phyloP scores from a whole-genome alignment of 2,888 invertebrate genomes.

The Luperina nickerlii region DNA sequence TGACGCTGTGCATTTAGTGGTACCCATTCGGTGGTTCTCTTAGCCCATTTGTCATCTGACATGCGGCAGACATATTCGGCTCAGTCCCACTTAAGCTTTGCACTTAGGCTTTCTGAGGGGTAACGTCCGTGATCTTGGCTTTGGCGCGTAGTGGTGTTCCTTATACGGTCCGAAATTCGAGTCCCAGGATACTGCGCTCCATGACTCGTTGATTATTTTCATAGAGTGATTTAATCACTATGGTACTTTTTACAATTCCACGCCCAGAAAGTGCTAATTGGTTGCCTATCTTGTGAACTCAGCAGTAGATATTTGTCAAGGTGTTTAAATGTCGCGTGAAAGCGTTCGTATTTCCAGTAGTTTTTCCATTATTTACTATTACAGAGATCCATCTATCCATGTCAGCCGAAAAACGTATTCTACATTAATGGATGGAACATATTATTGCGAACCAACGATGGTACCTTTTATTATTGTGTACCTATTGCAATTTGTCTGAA shows the following conservation, averaged over 20 bases:
- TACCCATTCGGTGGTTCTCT: neutral
- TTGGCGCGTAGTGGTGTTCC: no score
- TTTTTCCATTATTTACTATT: conserved; percentile 57
- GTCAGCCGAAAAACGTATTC: conserved; percentile 46
- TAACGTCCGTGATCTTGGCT: neutral
- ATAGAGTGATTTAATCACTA: no score
- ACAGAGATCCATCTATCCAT: conserved; percentile 53
- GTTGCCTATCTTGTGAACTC: neutral
- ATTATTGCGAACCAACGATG: conserved; percentile 15
- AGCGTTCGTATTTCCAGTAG: conserved; percentile 23
- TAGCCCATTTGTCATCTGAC: neutral
- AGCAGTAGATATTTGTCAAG: neutral
- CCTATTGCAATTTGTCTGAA: conserved; percentile 1
- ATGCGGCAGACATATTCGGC: neutral
- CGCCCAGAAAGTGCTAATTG: no score
- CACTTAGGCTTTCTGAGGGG: neutral
- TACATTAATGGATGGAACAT: conserved; percentile 26
- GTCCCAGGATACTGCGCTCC: no score
- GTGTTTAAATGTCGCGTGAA: conserved; percentile 4
- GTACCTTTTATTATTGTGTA: conserved; percentile 5
- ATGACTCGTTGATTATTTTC: neutral
- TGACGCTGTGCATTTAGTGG: neutral
- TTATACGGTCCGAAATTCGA: no score
- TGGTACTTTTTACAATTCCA: neutral
- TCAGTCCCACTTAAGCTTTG: neutral